These are phyloP conservation scores for Actinia equina DNA, from an alignment of 64 coral and sea anemone genomes.

Conservation along the genomic window DNA sequence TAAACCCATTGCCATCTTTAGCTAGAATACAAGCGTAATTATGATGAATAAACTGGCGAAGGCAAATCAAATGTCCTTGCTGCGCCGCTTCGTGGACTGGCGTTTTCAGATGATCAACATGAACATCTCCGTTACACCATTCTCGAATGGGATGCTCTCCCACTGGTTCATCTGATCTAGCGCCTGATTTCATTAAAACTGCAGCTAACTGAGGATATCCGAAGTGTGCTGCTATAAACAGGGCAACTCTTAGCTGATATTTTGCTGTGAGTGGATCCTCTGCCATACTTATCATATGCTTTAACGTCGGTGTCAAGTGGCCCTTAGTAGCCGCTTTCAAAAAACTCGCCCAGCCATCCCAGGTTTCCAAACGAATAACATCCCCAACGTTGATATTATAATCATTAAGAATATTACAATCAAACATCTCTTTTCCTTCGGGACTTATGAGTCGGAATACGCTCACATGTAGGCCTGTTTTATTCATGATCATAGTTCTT, in stretches of 20 bases:
- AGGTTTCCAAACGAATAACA: constrained; percentile 77
- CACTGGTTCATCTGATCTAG: constrained; percentile 72
- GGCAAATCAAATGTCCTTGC: constrained; percentile 54
- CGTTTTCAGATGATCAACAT: constrained; percentile 73
- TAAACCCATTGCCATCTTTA: constrained; percentile 74
- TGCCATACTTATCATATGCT: constrained; percentile 51
- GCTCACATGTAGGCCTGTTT: constrained; percentile 85
- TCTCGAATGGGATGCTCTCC: constrained; percentile 81
- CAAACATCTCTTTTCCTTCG: constrained; percentile 79
- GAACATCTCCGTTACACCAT: constrained; percentile 73
- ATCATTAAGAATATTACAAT: constrained; percentile 78
- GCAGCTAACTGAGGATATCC: constrained; percentile 76
- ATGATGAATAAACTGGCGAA: constrained; percentile 86
- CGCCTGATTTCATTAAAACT: constrained; percentile 73
- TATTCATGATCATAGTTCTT: constrained; percentile 69
- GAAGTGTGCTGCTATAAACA: constrained; percentile 91
- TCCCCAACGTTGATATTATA: constrained; percentile 78
- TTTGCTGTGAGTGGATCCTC: constrained; percentile 79
- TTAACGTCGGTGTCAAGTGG: constrained; percentile 85
- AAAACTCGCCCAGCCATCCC: constrained; percentile 78
- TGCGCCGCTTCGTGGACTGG: constrained; percentile 84
- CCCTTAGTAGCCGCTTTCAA: constrained; percentile 69
- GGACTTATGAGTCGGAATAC: constrained; percentile 73
- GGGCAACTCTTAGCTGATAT: constrained; percentile 73
- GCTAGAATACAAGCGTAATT: constrained; percentile 87